These are phyloP conservation scores for Panthera leo DNA, from an alignment of 2,113 vertebrate genomes.

Conservation along the genomic window DNA sequence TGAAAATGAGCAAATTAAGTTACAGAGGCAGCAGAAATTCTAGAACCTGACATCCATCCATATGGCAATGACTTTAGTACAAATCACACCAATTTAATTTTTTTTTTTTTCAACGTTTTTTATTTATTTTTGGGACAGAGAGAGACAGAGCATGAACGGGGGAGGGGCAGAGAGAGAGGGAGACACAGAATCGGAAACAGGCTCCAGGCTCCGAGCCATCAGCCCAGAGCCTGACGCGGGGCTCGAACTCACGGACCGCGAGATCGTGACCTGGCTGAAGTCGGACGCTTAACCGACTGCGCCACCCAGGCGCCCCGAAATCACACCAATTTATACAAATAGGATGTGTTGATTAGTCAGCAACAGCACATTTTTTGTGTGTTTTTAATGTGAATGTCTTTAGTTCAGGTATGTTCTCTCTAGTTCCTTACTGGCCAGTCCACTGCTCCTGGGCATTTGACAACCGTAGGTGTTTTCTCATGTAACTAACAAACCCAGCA, in stretches of 20 bases:
- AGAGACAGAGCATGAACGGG: too few relatives aligned
- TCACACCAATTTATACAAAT: not conserved
- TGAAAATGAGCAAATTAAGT: conserved; percentile 9
- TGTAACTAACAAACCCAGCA: not conserved
- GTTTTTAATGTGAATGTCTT: not conserved
- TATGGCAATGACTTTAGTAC: not conserved
- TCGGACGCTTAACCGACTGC: too few relatives aligned
- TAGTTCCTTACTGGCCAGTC: not conserved
- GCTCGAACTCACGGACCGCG: too few relatives aligned
- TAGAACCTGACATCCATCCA: not conserved
- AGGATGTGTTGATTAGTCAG: not conserved
- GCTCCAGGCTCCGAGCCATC: too few relatives aligned
- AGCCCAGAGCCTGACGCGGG: too few relatives aligned
- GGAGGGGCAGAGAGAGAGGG: too few relatives aligned
- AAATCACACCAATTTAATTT: not conserved
- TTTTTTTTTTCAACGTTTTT: too few relatives aligned
- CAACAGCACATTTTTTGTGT: not conserved
- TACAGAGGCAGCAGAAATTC: not conserved
- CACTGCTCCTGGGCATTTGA: not conserved
- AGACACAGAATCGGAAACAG: too few relatives aligned
- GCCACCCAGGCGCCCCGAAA: too few relatives aligned
- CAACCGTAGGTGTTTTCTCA: not conserved
- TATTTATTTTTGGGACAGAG: too few relatives aligned
- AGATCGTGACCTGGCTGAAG: too few relatives aligned
- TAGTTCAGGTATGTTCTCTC: not conserved